A percentile compares a stretch with the other conserved stretches of the same genome.
phyloP scores from a whole-genome alignment of 2,797 vertebrate species.

The Molothrus ater region DNA sequence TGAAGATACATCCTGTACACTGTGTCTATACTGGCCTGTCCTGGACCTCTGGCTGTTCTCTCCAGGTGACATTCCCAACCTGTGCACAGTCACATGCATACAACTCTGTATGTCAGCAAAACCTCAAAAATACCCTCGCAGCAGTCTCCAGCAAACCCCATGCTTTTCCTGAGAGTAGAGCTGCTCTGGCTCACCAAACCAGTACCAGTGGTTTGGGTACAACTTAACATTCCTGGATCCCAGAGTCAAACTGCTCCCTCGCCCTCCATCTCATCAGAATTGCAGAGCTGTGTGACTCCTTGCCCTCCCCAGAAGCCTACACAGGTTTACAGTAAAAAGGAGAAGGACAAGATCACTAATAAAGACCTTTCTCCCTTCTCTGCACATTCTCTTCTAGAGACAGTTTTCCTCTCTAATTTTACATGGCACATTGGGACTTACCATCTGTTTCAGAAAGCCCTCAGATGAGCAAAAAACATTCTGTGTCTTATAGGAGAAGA shows the following conservation, averaged over 20 bases:
- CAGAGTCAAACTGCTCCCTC: neutral
- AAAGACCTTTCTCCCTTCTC: constrained; percentile 13
- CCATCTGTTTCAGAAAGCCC: constrained; percentile 35
- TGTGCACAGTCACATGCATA: neutral
- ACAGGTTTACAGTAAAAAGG: neutral
- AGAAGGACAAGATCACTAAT: neutral
- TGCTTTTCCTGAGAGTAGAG: neutral
- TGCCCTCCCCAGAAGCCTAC: neutral
- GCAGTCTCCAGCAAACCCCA: fast-evolving
- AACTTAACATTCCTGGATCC: neutral
- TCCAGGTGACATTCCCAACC: neutral
- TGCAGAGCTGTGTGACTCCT: neutral
- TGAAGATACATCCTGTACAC: neutral
- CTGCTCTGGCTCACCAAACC: neutral
- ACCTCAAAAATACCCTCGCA: neutral
- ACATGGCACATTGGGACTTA: neutral
- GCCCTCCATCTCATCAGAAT: neutral
- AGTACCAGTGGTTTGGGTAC: neutral
- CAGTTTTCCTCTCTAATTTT: constrained; percentile 49
- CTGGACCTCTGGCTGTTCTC: neutral
- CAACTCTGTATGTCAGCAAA: neutral
- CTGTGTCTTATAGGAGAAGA: neutral
- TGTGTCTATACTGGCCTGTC: neutral
- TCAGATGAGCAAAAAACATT: neutral
- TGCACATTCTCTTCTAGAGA: neutral